Base-by-base conservation (phyloP, 2,888 invertebrate genomes). In the Dasypolia templi region DNA sequence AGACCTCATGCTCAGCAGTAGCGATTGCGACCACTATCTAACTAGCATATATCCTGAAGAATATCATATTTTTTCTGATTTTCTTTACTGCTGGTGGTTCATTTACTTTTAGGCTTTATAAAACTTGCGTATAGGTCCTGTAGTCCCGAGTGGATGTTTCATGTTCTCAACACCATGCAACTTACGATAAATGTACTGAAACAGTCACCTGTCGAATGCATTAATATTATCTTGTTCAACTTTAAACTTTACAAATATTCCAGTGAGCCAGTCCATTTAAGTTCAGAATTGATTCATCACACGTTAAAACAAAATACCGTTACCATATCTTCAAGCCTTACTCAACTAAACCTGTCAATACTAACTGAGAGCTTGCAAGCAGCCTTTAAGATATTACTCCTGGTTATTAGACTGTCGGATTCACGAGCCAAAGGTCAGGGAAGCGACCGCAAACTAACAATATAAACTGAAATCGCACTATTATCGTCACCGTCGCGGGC, bases 341-440 rank as follows among this genome's bases (percentile, higher is more conserved):
- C 44, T 72, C 53, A 76, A 74, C 66, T 69, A 74, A 82, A 70
- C 9, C 70, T 78, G 78, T 79, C 86, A 81, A 75, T 74, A 61
- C 51, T 64, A 78, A 80, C 81, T 64, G 72, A 82, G 46, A 35
- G 84, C 64, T 61, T 79, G 75, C 17, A 68, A 69, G 77, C 39
- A 58, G 74, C 75, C 72, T 73, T 62, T 76, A 35, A 26, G 62
- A 84, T 72, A 82, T 83, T 76, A 84, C 73, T 81, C 62, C 53
- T 75, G 66, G 79, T 81, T 86, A 86, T 86, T 81, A 75, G 55
- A 42, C 75, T 75, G 86, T 85, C 85, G 75, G 85, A 85, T 86
- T 77, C 77, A 2, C 32, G 61, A 75, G 69, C 67, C 58, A 86
- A 86, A 86, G 85, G 86, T 86, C 86, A 77, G 70, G n/a, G 64